Base-by-base conservation (phyloP, 2,888 invertebrate genomes). In the Phyllotreta striolata region DNA sequence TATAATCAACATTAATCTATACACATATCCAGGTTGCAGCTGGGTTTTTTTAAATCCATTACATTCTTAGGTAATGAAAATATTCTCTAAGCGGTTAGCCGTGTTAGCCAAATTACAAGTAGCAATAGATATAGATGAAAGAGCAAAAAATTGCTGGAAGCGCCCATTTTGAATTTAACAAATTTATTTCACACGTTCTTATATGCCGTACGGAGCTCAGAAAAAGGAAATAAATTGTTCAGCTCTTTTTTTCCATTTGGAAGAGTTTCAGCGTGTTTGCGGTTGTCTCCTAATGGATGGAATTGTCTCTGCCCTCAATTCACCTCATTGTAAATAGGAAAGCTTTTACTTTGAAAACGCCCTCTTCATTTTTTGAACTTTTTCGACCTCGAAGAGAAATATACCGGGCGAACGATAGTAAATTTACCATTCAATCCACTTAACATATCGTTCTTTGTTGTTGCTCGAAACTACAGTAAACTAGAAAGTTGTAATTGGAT, bases 251-350 rank as follows among this genome's bases (percentile, higher is more conserved):
- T 47, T 47, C 47, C 14, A 47, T 47, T 47, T 6, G 24, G 12
- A 44, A 44, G 47, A 47, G 47, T 14, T 14, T 14, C 34, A 34
- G 14, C 6, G 47, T 14, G 47, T 14, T 47, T 47, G 14, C 6
- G 47, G 47, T 47, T 47, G 47, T 47, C 6, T 47, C 13, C 47
- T 47, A 47, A 47, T 47, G 47, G 47, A 47, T 14, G 14, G 14
- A 47, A 47, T 47, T 47, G 47, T 47, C 47, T 47, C 47, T 14
- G 44, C 14, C 44, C 44, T 12, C 9, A 44, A 10, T 10, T 14
- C 14, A n/a, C 6, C 34, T 10, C 47, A 9, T 14, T 47, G 34
- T 47, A 47, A 47, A 47, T 47, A 47, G 47, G n/a, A 47, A 47
- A 47, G 47, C 14, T 47, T 24, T 47, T 47, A 47, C 14, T 47